phyloP scores from a whole-genome alignment of 2,888 invertebrate species.

The Drosophila aldrichi region DNA sequence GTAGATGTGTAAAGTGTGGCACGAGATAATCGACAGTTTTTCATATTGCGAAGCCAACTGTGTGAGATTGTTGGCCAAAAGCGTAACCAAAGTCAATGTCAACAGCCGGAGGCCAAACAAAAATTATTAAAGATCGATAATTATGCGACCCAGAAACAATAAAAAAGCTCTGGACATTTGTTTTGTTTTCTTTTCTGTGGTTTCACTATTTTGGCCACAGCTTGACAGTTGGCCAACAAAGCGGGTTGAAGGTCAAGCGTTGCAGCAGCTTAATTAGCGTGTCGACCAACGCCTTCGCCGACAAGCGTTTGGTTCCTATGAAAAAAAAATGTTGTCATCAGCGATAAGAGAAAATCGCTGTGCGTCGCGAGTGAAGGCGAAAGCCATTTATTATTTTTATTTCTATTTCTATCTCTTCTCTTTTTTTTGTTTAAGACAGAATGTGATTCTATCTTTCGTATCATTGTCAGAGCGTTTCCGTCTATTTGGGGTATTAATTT shows the following conservation, averaged over 20 bases:
- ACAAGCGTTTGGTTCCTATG: slow-evolving; percentile 12
- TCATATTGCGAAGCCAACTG: slow-evolving; percentile 12
- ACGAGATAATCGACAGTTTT: slow-evolving; percentile 30
- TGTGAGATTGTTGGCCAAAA: slow-evolving; percentile 57
- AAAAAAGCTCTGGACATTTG: slow-evolving; percentile 1
- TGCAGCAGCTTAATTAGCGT: slow-evolving; percentile 29
- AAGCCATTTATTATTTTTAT: slow-evolving; percentile 28
- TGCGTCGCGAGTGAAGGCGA: slow-evolving; percentile 38
- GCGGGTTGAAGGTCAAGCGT: slow-evolving; percentile 39
- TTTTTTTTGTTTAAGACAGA: neutral
- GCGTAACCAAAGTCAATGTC: slow-evolving; percentile 63
- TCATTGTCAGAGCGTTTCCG: slow-evolving; percentile 24
- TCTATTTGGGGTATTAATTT: slow-evolving; percentile 20
- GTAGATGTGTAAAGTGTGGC: slow-evolving; percentile 6
- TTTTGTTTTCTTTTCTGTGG: neutral
- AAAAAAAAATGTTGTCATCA: slow-evolving; percentile 43
- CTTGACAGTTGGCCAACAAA: slow-evolving; percentile 25
- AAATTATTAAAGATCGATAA: slow-evolving; percentile 66
- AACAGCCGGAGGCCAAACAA: slow-evolving; percentile 44
- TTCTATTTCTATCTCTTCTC: neutral
- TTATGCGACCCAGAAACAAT: slow-evolving; percentile 12
- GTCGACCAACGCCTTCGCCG: slow-evolving; percentile 26
- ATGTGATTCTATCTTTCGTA: slow-evolving; percentile 35
- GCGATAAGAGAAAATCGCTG: slow-evolving; percentile 45
- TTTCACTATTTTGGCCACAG: slow-evolving; percentile 27